phyloP scores from a whole-genome alignment of 1,140 invertebrate genomes.

The Euwallacea fornicatus region DNA sequence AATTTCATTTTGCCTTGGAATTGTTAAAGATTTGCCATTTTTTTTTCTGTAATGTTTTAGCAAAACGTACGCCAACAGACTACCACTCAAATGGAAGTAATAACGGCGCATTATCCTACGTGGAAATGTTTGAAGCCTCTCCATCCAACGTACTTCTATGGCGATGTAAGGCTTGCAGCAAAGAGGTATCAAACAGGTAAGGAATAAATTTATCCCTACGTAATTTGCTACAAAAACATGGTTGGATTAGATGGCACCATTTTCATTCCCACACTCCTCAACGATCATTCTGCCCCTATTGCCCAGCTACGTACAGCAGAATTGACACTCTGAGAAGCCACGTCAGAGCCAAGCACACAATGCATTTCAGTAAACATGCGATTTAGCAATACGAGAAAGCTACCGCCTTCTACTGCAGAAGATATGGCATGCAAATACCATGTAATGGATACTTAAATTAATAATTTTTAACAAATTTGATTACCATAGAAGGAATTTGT shows the following conservation, averaged over 20 bases:
- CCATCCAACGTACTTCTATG: constrained; percentile 68
- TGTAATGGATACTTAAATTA: not conserved
- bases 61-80: not conserved
- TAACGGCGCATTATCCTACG: constrained; percentile 63
- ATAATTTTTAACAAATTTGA: not conserved
- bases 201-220: not conserved
- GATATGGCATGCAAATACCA: constrained; percentile 22
- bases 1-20: not conserved
- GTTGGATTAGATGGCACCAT: constrained; percentile 69
- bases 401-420: constrained; percentile 28
- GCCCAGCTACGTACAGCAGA: constrained; percentile 80
- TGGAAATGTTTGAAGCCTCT: constrained; percentile 77
- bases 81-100: not conserved
- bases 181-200: constrained; percentile 76
- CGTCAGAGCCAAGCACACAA: constrained; percentile 72
- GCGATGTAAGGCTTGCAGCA: constrained; percentile 78
- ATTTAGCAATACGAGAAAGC: constrained; percentile 32
- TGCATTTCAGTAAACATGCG: constrained; percentile 52
- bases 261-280: constrained; percentile 79
- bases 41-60: constrained; percentile 22
- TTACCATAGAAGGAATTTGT: too few relatives aligned
- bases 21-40: constrained; percentile 27
- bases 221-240: too few relatives aligned
- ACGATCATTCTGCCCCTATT: constrained; percentile 78
- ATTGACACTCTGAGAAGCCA: constrained; percentile 80